Conservation (phyloP, 92 coral and sea anemone species). For the Ricordea florida region DNA sequence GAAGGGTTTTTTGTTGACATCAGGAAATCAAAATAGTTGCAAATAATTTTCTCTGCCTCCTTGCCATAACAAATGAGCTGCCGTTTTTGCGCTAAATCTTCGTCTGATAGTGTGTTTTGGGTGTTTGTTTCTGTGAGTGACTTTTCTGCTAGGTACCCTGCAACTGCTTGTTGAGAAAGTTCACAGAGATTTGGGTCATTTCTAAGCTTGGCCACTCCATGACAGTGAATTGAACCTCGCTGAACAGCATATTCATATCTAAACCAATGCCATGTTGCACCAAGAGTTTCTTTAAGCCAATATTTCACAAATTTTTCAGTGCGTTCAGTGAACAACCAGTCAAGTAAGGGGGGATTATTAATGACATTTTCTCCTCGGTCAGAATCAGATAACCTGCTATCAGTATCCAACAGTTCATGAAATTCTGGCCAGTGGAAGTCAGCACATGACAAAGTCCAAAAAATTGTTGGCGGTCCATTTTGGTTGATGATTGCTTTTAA, state of each 20-base stretch:
- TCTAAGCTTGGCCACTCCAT: constrained; percentile 58
- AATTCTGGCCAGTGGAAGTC: constrained; percentile 60
- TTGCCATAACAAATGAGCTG: background rate
- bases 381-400: background rate
- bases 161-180: constrained; percentile 34
- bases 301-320: constrained; percentile 54
- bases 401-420: constrained; percentile 21
- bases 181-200: constrained; percentile 57
- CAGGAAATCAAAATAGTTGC: constrained; percentile 31
- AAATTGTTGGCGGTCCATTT: constrained; percentile 48
- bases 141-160: constrained; percentile 22
- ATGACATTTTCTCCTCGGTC: constrained; percentile 25
- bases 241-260: constrained; percentile 67
- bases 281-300: constrained; percentile 35
- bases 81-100: background rate
- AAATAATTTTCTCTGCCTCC: constrained; percentile 34
- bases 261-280: constrained; percentile 58
- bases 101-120: background rate
- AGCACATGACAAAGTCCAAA: constrained; percentile 56
- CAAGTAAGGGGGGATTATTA: constrained; percentile 43
- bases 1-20: constrained; percentile 36
- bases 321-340: constrained; percentile 60
- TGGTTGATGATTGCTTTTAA: constrained; percentile 47
- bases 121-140: background rate
- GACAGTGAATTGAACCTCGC: constrained; percentile 69